Percentiles rank a stretch among this genome's conserved stretches.
phyloP scores from a whole-genome alignment of 2,797 vertebrate species.

The Characodon lateralis region DNA sequence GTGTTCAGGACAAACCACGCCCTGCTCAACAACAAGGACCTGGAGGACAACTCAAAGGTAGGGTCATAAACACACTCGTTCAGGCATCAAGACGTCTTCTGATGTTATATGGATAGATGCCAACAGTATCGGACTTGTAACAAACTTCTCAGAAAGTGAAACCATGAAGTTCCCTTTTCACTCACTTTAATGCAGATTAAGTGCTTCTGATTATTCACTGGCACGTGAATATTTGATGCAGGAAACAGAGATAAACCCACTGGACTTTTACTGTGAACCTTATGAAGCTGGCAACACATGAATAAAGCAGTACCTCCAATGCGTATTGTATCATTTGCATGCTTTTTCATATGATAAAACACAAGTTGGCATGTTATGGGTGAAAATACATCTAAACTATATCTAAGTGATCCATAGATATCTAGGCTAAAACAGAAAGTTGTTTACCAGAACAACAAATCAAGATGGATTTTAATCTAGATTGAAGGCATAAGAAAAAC shows the following conservation, averaged over 20 bases:
- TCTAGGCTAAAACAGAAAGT: too few species aligned
- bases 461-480: too few species aligned
- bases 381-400: too few species aligned
- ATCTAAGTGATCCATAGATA: too few species aligned
- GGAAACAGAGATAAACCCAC: neutral
- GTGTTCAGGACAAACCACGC: conserved; percentile 98
- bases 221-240: neutral
- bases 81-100: neutral
- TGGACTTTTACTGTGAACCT: neutral
- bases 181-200: neutral
- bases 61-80: conserved; percentile 3
- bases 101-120: neutral
- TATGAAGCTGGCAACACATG: neutral
- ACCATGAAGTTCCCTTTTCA: neutral
- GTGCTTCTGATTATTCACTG: neutral
- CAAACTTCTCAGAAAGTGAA: neutral
- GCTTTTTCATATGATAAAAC: neutral
- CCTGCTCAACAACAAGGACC: conserved; percentile 92
- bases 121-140: neutral
- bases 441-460: too few species aligned
- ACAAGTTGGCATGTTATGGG: too few species aligned
- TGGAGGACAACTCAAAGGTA: conserved; percentile 93
- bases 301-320: neutral
- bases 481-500: too few species aligned
- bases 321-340: neutral